Conservation (phyloP, 1,140 invertebrate species). For the Bombus difficillimus region DNA sequence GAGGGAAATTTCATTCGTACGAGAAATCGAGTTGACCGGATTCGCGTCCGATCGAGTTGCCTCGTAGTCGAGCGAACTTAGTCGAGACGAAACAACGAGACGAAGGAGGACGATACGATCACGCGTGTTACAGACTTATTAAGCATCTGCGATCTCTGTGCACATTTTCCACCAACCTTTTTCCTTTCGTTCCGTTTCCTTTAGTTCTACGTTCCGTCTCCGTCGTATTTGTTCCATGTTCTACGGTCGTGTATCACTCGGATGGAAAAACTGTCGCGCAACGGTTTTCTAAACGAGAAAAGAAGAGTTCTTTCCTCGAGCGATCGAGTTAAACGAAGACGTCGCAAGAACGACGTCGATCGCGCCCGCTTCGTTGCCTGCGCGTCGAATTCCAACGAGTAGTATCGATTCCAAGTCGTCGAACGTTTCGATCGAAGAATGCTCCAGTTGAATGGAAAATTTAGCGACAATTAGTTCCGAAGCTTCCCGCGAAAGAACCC, state of each 20-base stretch:
- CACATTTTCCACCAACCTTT: no score
- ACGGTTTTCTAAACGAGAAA: not conserved
- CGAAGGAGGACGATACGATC: no score
- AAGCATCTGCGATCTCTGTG: no score
- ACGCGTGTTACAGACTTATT: no score
- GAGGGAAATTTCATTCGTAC: constrained; percentile 46
- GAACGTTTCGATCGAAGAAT: not conserved
- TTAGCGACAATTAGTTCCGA: not conserved
- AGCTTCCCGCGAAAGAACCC: no score
- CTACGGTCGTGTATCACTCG: no score
- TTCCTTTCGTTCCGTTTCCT: no score
- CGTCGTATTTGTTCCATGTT: no score
- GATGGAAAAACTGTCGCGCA: no score
- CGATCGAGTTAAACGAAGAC: not conserved
- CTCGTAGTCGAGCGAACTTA: not conserved
- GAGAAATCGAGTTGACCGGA: not conserved
- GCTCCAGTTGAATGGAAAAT: not conserved
- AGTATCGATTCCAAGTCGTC: not conserved
- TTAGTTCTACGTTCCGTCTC: no score
- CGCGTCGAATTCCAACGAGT: not conserved
- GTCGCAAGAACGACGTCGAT: not conserved
- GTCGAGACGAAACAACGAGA: not conserved
- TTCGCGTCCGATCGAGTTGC: no score
- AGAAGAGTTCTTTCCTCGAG: not conserved
- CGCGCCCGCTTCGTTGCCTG: no score